Evolutionary conservation across 1,140 invertebrate species (phyloP).

Genomic region (Pygmarrhopalites habei): DNA sequence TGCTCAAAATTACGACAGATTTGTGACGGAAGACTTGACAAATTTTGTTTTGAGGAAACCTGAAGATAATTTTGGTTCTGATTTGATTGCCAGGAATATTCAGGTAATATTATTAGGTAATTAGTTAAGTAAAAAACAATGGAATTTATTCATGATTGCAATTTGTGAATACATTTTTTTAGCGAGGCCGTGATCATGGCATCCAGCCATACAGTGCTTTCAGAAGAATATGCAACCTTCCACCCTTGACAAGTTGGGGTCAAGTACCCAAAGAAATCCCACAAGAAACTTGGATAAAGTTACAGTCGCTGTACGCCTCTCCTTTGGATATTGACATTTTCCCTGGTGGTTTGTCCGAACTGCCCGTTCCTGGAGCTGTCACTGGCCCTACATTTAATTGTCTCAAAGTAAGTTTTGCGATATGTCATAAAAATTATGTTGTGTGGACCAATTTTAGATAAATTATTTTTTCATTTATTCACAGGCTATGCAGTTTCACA

Average conservation of each 20-base stretch:
- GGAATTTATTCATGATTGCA: too few species aligned
- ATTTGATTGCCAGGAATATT: constrained; percentile 36
- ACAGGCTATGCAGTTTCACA: constrained; percentile 46
- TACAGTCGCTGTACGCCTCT: constrained; percentile 45
- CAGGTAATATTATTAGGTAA: constrained; percentile 23
- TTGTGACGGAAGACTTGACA: constrained; percentile 33
- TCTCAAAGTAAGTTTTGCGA: constrained; percentile 13
- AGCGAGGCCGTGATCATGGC: constrained; percentile 61
- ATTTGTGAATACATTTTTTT: constrained; percentile 66
- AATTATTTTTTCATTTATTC: background rate
- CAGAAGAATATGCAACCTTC: constrained; percentile 51
- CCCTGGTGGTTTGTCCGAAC: constrained; percentile 51
- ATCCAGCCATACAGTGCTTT: constrained; percentile 56
- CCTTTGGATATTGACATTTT: constrained; percentile 54
- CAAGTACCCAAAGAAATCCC: constrained; percentile 60
- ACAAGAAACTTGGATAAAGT: constrained; percentile 43
- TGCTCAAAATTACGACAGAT: constrained; percentile 32
- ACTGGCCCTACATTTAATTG: constrained; percentile 53
- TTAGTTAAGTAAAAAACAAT: too few species aligned
- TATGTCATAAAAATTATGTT: background rate
- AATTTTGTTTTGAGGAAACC: constrained; percentile 28
- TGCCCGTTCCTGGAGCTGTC: constrained; percentile 46
- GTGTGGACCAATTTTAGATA: background rate
- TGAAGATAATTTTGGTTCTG: constrained; percentile 30
- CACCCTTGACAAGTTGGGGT: constrained; percentile 59